Evolutionary conservation across 2,113 vertebrate species (phyloP).

Genomic region (Castor canadensis): DNA sequence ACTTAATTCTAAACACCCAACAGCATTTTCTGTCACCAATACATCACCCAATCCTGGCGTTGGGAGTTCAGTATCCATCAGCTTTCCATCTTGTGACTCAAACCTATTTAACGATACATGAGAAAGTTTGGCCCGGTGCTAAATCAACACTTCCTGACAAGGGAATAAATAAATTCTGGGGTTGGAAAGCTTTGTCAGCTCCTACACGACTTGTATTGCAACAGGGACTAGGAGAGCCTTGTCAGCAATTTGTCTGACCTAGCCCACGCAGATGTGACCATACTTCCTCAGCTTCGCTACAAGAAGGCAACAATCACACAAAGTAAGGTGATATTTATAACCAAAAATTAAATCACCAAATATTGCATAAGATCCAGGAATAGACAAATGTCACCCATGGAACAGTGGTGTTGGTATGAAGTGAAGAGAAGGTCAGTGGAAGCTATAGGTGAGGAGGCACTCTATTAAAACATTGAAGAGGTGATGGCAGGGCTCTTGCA

Average conservation of each 20-base stretch:
- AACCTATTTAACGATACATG: constrained; percentile 53
- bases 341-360: constrained; percentile 22
- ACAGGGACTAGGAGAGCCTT: background rate
- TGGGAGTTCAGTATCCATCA: constrained; percentile 42
- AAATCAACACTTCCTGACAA: constrained; percentile 69
- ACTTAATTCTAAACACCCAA: constrained; percentile 46
- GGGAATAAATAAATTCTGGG: constrained; percentile 53
- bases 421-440: background rate
- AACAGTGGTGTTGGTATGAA: background rate
- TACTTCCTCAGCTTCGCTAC: background rate
- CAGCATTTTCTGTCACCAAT: background rate
- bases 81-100: constrained; percentile 60
- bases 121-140: constrained; percentile 38
- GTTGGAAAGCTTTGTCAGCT: constrained; percentile 49
- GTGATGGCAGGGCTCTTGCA: background rate
- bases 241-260: constrained; percentile 48
- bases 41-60: background rate
- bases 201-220: background rate
- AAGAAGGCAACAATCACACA: background rate
- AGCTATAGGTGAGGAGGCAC: background rate
- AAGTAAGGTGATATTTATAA: background rate
- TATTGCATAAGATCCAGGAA: background rate
- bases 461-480: background rate
- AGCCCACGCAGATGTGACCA: background rate
- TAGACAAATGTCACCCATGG: background rate